Evolutionary conservation across 2,888 invertebrate species (phyloP).

Genomic region (Scrobipalpa costella): DNA sequence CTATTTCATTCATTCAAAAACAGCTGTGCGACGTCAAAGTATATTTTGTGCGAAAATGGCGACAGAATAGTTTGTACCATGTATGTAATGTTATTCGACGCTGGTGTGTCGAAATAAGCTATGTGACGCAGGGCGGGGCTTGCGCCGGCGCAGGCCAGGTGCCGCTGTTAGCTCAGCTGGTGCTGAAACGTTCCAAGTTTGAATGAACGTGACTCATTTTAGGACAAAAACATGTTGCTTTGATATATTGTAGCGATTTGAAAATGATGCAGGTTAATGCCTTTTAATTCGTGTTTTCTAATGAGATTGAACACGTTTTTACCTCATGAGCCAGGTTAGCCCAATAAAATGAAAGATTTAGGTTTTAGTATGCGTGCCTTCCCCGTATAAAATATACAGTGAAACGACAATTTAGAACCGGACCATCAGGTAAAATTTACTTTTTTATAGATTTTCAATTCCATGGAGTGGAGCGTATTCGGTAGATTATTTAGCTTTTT

Average conservation of each 20-base stretch:
- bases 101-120: slow-evolving; percentile 61
- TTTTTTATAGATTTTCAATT: too few species aligned
- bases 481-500: too few species aligned
- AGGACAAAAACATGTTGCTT: slow-evolving; percentile 4
- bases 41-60: slow-evolving; percentile 37
- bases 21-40: slow-evolving; percentile 43
- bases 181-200: slow-evolving; percentile 34
- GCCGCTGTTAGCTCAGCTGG: slow-evolving; percentile 64
- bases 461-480: too few species aligned
- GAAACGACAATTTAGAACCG: too few species aligned
- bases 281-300: neutral
- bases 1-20: slow-evolving; percentile 42
- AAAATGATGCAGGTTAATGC: neutral
- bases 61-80: slow-evolving; percentile 45
- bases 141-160: slow-evolving; percentile 50
- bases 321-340: too few species aligned
- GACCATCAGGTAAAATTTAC: too few species aligned
- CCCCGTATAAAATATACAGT: too few species aligned
- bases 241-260: neutral
- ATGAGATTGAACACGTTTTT: neutral
- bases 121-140: slow-evolving; percentile 60
- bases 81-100: slow-evolving; percentile 46
- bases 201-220: slow-evolving; percentile 50
- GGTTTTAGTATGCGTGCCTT: too few species aligned
- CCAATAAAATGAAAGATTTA: too few species aligned